Evolutionary conservation across 2,113 vertebrate genomes (phyloP).

Genomic region (Sapajus apella): DNA sequence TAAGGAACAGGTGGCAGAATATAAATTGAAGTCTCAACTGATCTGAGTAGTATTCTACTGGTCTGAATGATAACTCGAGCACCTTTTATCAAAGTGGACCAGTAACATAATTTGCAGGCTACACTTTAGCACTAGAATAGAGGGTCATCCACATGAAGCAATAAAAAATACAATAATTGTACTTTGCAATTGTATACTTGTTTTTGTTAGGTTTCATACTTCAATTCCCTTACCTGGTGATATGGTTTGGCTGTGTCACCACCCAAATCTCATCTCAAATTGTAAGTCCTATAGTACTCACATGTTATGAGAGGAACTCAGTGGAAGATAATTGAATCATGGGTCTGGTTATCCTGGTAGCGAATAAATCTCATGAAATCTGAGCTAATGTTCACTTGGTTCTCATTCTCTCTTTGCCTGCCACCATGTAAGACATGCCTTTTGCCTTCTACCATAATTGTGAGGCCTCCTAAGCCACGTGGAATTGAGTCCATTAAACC

Average conservation of each 20-base stretch:
- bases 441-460: accelerated
- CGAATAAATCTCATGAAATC: no score
- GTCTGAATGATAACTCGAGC: neutral
- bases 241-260: no score
- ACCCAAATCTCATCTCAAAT: no score
- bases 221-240: neutral
- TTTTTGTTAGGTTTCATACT: neutral
- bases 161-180: neutral
- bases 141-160: neutral
- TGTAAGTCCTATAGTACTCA: no score
- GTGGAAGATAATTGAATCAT: no score
- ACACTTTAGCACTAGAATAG: neutral
- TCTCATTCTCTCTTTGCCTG: no score
- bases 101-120: neutral
- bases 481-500: no score
- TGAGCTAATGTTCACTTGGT: no score
- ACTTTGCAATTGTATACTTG: neutral
- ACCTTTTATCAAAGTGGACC: neutral
- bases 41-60: neutral
- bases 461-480: no score
- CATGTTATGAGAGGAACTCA: no score
- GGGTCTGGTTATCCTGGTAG: no score
- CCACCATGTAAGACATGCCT: no score
- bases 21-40: neutral
- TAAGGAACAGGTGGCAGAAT: neutral